Evolutionary conservation across 2,797 vertebrate genomes (phyloP), one percentile per base, ranked within the genome.

Genomic region (Sorex maritimensis): DNA sequence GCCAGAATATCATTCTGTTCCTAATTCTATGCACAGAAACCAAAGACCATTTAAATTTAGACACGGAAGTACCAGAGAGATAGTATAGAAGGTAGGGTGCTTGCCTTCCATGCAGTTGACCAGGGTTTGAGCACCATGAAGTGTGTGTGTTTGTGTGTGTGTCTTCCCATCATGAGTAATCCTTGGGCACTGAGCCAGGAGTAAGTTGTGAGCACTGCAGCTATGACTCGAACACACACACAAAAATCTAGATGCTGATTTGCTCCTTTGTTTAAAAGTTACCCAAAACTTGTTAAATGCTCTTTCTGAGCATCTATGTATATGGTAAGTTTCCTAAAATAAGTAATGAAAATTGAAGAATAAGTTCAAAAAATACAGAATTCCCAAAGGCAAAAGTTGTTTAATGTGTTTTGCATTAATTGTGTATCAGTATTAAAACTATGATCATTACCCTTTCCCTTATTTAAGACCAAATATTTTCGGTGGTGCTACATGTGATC

Each of bases 221-320:
- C 11, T 58, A 13, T 58, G 19, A 19, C 55, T 58, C 55, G 19
- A 58, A 58, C 5, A 58, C 55, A 58, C 55, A 58, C 55, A 17
- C 41, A 52, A 93, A 86, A 78, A 69, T 4, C 61, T 49, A 88
- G 58, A 28, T 88, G 68, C 82, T 87, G 44, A 81, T 81, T 88
- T 88, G 85, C 19, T 81, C 15, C 85, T 72, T 63, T 38, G 13
- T 81, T 88, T 88, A 46, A 41, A 3, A 10, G 9, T 81, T 85
- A 67, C 63, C 24, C 38, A 52, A 44, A 86, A 82, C 5, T 82
- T 94, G 26, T 2, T 34, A 11, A 69, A 46, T 10, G 8, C 26
- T 26, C 19, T 14, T 34, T n/a, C 1, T 86, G 26, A 58, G 26
- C 78, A 10, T 78, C 24, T 38, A n/a, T 63, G 44, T 41, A n/a